Base-by-base conservation (phyloP, 1,140 invertebrate genomes). In the Helicoverpa armigera region DNA sequence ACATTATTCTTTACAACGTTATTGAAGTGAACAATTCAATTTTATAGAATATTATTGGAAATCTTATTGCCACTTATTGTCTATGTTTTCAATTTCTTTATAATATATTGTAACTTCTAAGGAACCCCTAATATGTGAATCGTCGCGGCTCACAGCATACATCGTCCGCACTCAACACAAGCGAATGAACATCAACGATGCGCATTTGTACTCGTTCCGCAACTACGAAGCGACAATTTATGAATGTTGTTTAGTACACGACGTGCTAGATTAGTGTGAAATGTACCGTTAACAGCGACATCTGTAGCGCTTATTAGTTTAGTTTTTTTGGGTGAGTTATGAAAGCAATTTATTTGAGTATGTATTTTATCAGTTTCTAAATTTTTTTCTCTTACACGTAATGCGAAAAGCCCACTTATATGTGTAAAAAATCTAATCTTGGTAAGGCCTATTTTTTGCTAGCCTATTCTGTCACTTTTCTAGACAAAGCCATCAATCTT, bases 271-370 rank as follows among this genome's bases (percentile, higher is more conserved):
- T 61, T 63, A 76, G 73, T 75, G 73, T 76, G 73, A 76, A 76
- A 76, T 76, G 73, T 60, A 10, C 31, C 56, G 73, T 50, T 13
- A 60, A 61, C 50, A 76, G 50, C 56, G 58, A 50, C 58, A 76
- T 76, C 72, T 60, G 43, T 61, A 51, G 50, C 69, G n/a, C 54
- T 51, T 76, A 76, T 76, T 29, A 76, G 73, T 76, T 76, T 76
- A 61, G 56, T 75, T 60, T 75, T n/a, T 54, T 35, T 54, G n/a
- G 3, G 58, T 58, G n/a, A 74, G 18, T 76, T 76, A 76, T 76
- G 18, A 76, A 2, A n/a, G 56, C 54, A 76, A 76, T 76, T 43
- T 76, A 72, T 54, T 50, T 54, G 7, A 53, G 69, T 31, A n/a
- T 29, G 9, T 43, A 54, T 65, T 35, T 48, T 65, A 18, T 50